These are phyloP conservation scores for Neosilurus mollespiculum DNA, from an alignment of 2,797 vertebrate genomes.

Conservation along the genomic window DNA sequence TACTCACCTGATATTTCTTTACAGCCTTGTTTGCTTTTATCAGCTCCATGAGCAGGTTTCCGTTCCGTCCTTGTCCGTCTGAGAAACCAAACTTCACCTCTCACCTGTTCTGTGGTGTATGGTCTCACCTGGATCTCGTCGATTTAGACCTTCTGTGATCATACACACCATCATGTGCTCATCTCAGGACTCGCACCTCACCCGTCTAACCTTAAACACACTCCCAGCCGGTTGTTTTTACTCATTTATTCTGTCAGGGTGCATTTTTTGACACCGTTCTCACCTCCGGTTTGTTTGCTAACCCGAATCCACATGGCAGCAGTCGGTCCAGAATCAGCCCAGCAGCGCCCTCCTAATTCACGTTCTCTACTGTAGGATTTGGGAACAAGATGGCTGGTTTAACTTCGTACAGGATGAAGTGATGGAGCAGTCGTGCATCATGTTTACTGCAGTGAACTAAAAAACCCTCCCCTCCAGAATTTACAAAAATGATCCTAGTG, in stretches of 20 bases:
- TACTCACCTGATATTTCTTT: background rate
- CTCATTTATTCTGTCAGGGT: no score
- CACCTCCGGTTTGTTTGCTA: no score
- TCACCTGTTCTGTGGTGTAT: background rate
- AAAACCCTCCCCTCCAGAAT: no score
- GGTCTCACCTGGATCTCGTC: background rate
- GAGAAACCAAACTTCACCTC: background rate
- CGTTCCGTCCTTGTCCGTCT: background rate
- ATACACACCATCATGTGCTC: background rate
- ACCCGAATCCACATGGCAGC: no score
- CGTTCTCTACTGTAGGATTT: background rate
- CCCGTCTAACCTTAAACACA: background rate
- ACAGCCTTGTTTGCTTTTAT: background rate
- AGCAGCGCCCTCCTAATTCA: background rate
- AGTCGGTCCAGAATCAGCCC: background rate
- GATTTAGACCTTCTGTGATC: background rate
- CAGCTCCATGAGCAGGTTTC: no score
- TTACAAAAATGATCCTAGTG: no score
- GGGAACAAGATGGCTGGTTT: background rate
- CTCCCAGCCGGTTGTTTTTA: background rate
- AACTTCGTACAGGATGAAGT: background rate
- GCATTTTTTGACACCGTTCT: no score
- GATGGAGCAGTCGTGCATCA: no score
- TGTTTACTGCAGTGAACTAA: no score
- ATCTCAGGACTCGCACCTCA: background rate